Evolutionary conservation across 1,140 invertebrate species (phyloP), one percentile per base, ranked within the genome.

Genomic region (Capitella teleta): DNA sequence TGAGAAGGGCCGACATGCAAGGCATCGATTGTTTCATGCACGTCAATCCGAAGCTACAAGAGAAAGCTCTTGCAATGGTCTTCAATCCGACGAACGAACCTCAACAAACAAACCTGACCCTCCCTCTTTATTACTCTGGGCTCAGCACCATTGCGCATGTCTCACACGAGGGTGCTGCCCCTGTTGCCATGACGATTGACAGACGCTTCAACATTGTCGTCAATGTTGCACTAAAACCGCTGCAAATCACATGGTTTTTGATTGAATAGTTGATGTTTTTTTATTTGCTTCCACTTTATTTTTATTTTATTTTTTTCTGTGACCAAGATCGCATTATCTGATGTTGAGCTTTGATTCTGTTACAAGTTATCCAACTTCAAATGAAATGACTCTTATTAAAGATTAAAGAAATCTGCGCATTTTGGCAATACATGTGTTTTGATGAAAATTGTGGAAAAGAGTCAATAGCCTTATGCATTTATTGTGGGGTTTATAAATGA

Each of bases 1-100:
- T 47, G n/a, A 36, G n/a, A 23, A n/a, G 46, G 37, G 14, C 46
- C n/a, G 46, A 47, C 28, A 47, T 47, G 46, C 46, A 47, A 24
- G 26, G 28, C 14, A 47, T 47, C 16, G 46, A 47, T 23, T 21
- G 46, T 24, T 47, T 25, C 28, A 47, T 47, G 46, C 46, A 47
- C 24, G 46, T 47, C 4, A 36, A 47, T 36, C 46, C 46, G 24
- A 19, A 36, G 10, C 14, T 8, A 8, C 10, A 18, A 21, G 3
- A 34, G 8, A 3, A 19, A 18, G 46, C 19, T 12, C 30, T 47
- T 3, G 46, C 30, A 6, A 47, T 47, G 46, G 46, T 47, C 14
- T 47, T 47, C 28, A 47, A 47, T 36, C 46, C 46, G 19, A 47
- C 46, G 16, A 14, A 37, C 1, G 14, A 32, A 16, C 10, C 26